Evolutionary conservation across 2,113 vertebrate genomes (phyloP), one percentile per base, ranked within the genome.

Genomic region (Mus pahari): DNA sequence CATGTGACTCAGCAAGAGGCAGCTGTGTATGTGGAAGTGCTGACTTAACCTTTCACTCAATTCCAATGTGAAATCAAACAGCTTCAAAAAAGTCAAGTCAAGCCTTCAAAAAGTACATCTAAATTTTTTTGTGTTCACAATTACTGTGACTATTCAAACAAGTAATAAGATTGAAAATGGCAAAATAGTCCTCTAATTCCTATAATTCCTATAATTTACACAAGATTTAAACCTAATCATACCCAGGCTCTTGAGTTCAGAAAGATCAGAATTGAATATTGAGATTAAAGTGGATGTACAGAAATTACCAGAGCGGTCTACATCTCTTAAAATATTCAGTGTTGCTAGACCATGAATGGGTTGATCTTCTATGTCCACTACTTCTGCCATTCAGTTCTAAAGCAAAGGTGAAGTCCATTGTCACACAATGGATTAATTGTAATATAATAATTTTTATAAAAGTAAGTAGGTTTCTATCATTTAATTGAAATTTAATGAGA

Each of bases 31-130:
- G 92, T 83, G 73, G 70, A 92, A 95, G 20, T 50, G 64, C 39
- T 79, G 36, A 28, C 19, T 92, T 95, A 96, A 97, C 86, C 89
- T 97, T 96, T 96, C 28, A 60, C 62, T 96, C 68, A 91, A 10
- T 81, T 96, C 19, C 78, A 77, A 90, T 22, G 26, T 60, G 66
- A 96, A 97, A 91, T 75, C n/a, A 95, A 71, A 68, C 13, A 68
- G 48, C 55, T 95, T 96, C 14, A 26, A 92, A 97, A 98, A 92
- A 95, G 58, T 84, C 70, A 86, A 90, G 77, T 84, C 24, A 89
- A 83, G 45, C 31, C 89, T 94, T 95, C 70, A 66, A 81, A 96
- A 96, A 96, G 60, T 42, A 94, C 8, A 66, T 68, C 68, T 89
- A 58, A 82, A 86, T 84, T 89, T 78, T 86, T 78, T 78, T 94